These are phyloP conservation scores for Tortricodes alternella DNA, from an alignment of 2,888 invertebrate species.

Conservation along the genomic window DNA sequence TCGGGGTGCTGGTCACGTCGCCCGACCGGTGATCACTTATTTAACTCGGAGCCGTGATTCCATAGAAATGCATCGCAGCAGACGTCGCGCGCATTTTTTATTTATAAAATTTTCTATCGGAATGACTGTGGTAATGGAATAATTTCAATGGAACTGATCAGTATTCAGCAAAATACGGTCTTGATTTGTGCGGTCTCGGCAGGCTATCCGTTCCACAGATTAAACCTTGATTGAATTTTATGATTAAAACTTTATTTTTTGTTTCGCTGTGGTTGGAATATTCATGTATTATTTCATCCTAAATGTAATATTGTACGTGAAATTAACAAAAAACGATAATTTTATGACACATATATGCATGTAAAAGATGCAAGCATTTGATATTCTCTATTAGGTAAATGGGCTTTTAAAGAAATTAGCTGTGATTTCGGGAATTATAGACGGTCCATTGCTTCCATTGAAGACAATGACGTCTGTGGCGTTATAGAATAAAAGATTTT, in stretches of 20 bases:
- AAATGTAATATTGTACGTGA: no score
- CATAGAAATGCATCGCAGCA: slow-evolving; percentile 68
- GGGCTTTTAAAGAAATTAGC: slow-evolving; percentile 50
- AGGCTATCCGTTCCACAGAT: slow-evolving; percentile 51
- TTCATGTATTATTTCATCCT: neutral
- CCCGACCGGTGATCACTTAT: slow-evolving; percentile 77
- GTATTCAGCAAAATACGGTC: slow-evolving; percentile 66
- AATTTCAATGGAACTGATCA: slow-evolving; percentile 69
- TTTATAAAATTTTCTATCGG: slow-evolving; percentile 72
- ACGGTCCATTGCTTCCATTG: slow-evolving; percentile 49
- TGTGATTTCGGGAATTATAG: slow-evolving; percentile 50
- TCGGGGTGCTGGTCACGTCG: slow-evolving; percentile 64
- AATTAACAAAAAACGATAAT: no score
- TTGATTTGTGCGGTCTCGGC: slow-evolving; percentile 49
- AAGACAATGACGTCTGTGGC: slow-evolving; percentile 50
- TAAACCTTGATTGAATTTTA: slow-evolving; percentile 59
- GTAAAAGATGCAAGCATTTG: slow-evolving; percentile 16
- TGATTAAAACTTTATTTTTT: slow-evolving; percentile 29
- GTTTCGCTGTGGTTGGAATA: slow-evolving; percentile 7
- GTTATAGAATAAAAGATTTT: slow-evolving; percentile 31
- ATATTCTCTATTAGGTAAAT: slow-evolving; percentile 6
- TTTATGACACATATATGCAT: slow-evolving; percentile 4
- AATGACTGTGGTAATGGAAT: slow-evolving; percentile 68
- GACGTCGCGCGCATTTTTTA: slow-evolving; percentile 67
- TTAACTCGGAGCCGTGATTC: slow-evolving; percentile 78